Conservation (phyloP, 2,113 vertebrate species). For the Plestiodon gilberti region DNA sequence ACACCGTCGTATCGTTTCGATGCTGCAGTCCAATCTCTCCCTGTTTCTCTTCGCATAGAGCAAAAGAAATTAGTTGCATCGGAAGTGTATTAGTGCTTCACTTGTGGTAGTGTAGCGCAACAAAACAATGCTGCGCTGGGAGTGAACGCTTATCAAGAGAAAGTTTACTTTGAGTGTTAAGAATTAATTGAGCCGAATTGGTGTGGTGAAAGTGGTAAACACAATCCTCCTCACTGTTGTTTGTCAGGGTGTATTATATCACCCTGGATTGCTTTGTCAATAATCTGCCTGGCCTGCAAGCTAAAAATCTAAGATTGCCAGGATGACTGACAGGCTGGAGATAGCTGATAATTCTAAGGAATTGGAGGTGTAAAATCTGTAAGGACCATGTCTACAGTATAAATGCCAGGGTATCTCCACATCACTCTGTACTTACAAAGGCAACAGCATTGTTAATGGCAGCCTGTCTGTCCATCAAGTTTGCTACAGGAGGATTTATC, state of each 20-base stretch:
- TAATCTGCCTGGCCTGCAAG: constrained; percentile 86
- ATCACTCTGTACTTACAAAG: constrained; percentile 94
- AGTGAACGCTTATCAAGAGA: constrained; percentile 73
- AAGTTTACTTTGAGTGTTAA: constrained; percentile 78
- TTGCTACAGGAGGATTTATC: constrained; percentile 90
- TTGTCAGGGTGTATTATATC: constrained; percentile 91
- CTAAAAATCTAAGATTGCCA: constrained; percentile 90
- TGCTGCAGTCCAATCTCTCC: not conserved
- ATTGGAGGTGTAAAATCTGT: constrained; percentile 98
- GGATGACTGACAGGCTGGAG: constrained; percentile 93
- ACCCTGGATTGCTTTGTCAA: constrained; percentile 96
- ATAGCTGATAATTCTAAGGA: constrained; percentile 99
- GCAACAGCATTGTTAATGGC: constrained; percentile 93
- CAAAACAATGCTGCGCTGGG: constrained; percentile 44
- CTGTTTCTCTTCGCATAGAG: constrained; percentile 43
- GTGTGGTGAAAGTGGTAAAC: constrained; percentile 74
- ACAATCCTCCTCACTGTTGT: constrained; percentile 84
- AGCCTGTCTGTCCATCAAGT: constrained; percentile 95
- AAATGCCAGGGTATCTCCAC: constrained; percentile 98
- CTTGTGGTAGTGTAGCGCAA: not conserved
- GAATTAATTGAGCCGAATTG: constrained; percentile 82
- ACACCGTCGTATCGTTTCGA: not conserved
- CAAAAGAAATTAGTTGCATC: constrained; percentile 65
- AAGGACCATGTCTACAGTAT: constrained; percentile 94
- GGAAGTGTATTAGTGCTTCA: constrained; percentile 21